Conservation (phyloP, 2,888 invertebrate species). For the Phortica magna region DNA sequence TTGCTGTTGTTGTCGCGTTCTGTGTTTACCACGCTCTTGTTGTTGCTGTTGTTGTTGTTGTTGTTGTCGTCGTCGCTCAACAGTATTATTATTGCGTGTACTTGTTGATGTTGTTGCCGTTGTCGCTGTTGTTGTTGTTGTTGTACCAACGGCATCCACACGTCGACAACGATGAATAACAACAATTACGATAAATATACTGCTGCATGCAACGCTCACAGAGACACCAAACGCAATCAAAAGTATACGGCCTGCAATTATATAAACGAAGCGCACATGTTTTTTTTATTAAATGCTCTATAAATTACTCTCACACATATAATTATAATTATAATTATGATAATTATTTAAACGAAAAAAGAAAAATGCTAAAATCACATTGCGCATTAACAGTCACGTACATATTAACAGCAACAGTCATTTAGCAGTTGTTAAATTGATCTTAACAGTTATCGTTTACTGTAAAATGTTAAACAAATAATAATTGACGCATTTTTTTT, state of each 20-base stretch:
- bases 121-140: constrained; percentile 30
- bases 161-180: constrained; percentile 66
- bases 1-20: constrained; percentile 7
- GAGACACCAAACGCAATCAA: constrained; percentile 73
- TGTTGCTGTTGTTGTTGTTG: constrained; percentile 50
- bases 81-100: constrained; percentile 36
- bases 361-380: no score
- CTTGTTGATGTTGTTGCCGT: constrained; percentile 54
- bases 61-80: constrained; percentile 37
- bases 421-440: no score
- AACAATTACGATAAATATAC: constrained; percentile 72
- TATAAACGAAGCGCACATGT: no score
- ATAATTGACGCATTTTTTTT: no score
- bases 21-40: constrained; percentile 18
- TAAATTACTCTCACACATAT: no score
- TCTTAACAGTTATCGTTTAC: no score
- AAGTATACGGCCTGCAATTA: constrained; percentile 69
- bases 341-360: no score
- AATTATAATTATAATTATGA: no score
- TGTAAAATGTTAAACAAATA: no score
- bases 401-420: no score
- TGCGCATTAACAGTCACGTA: no score
- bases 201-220: constrained; percentile 72
- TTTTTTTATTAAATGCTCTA: no score
- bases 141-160: constrained; percentile 31